Percentiles rank a stretch among this genome's conserved stretches.
phyloP scores from a whole-genome alignment of 2,113 vertebrate genomes.

The Solenodon paradoxus region DNA sequence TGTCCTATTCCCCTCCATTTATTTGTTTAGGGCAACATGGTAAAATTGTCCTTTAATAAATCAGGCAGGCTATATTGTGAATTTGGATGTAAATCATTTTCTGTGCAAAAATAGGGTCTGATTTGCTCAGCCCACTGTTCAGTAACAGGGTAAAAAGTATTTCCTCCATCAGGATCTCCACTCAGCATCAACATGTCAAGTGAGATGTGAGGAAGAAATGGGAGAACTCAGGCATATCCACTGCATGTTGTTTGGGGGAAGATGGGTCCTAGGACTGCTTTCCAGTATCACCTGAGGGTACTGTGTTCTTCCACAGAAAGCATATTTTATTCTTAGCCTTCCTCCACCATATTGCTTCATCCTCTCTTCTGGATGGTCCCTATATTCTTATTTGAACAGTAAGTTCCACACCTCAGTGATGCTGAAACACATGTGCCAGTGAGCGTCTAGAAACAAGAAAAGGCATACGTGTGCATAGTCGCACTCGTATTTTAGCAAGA shows the following conservation, averaged over 20 bases:
- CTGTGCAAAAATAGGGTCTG: background rate
- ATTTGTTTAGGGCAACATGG: too few species aligned
- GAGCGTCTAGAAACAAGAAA: background rate
- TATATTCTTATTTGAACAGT: background rate
- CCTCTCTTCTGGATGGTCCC: accelerated
- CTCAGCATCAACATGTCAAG: conserved; percentile 36
- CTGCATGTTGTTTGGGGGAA: background rate
- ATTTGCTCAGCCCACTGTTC: background rate
- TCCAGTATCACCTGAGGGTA: background rate
- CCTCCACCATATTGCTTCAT: background rate
- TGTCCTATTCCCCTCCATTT: background rate
- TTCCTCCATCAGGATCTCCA: conserved; percentile 26
- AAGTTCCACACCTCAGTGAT: background rate
- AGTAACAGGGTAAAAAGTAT: background rate
- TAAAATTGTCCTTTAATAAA: conserved; percentile 1
- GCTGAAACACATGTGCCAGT: background rate
- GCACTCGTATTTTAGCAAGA: conserved; percentile 3
- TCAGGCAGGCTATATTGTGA: background rate
- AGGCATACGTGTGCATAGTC: background rate
- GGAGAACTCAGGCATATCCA: background rate
- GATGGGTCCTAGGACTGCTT: background rate
- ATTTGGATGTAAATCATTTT: conserved; percentile 1
- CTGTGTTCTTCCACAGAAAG: background rate
- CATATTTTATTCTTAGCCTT: background rate
- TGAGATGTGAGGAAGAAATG: conserved; percentile 41